Evolutionary conservation across 2,113 vertebrate genomes (phyloP).

Genomic region (Dicentrarchus labrax): DNA sequence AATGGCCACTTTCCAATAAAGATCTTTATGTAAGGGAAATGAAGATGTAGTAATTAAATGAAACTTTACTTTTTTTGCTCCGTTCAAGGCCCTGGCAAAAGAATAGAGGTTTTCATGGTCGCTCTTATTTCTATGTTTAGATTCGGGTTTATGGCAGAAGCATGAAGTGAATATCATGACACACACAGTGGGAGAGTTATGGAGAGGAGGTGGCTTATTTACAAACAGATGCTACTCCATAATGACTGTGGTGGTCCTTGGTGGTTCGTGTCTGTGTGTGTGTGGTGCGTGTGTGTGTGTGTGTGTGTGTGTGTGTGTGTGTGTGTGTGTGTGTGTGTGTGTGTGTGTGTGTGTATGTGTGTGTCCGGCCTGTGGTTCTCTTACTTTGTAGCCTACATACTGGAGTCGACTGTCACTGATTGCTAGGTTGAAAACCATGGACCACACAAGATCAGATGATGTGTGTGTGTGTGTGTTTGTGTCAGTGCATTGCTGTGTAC

Average conservation of each 20-base stretch:
- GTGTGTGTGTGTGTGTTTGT: conserved; percentile 14
- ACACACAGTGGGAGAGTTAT: conserved; percentile 44
- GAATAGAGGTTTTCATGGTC: background rate
- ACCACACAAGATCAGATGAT: conserved; percentile 55
- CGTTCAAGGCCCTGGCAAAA: background rate
- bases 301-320: conserved; percentile 15
- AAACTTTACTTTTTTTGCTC: background rate
- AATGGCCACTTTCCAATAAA: conserved; percentile 17
- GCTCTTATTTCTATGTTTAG: conserved; percentile 31
- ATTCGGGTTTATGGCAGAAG: conserved; percentile 8
- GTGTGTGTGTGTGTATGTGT: conserved; percentile 20
- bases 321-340: conserved; percentile 20
- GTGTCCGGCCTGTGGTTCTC: conserved; percentile 6
- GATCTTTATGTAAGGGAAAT: conserved; percentile 3
- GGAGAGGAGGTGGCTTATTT: conserved; percentile 60
- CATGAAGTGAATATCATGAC: conserved; percentile 18
- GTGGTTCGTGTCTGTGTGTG: conserved; percentile 10
- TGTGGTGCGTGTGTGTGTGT: conserved; percentile 14
- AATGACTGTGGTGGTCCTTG: conserved; percentile 63
- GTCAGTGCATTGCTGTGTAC: background rate
- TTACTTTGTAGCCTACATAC: conserved; percentile 20
- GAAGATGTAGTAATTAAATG: conserved; percentile 5
- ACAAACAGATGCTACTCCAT: conserved; percentile 67
- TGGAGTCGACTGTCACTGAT: conserved; percentile 40
- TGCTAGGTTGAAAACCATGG: conserved; percentile 48